Percentiles rank a stretch among this genome's conserved stretches.
These are phyloP conservation scores for Esox masquinongy DNA, from an alignment of 2,797 vertebrate genomes.

Conservation along the genomic window DNA sequence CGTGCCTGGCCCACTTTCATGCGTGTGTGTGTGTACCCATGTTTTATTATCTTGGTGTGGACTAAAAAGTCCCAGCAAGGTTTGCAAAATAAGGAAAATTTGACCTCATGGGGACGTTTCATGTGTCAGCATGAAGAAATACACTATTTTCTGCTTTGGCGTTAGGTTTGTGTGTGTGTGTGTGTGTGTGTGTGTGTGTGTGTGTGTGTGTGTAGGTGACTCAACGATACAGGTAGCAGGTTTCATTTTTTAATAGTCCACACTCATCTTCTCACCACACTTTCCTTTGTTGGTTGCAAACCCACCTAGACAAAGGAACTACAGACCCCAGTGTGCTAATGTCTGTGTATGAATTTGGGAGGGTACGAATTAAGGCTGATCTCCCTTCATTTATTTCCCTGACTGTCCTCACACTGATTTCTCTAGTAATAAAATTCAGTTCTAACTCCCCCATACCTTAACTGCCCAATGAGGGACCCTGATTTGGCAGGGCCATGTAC, in stretches of 20 bases:
- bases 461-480: slow-evolving; percentile 72
- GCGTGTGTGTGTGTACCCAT: background rate
- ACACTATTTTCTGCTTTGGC: too few species aligned
- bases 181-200: background rate
- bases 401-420: slow-evolving; percentile 77
- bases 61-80: too few species aligned
- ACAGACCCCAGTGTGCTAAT: slow-evolving; percentile 61
- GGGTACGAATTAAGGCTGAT: slow-evolving; percentile 57
- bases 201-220: background rate
- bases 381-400: slow-evolving; percentile 67
- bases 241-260: slow-evolving; percentile 26
- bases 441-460: slow-evolving; percentile 67
- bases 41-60: too few species aligned
- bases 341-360: slow-evolving; percentile 59
- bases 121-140: too few species aligned
- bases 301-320: slow-evolving; percentile 58
- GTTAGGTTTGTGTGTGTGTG: background rate
- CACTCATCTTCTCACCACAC: slow-evolving; percentile 47
- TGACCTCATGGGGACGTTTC: too few species aligned
- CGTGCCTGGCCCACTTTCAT: background rate
- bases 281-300: slow-evolving; percentile 54
- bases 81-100: too few species aligned
- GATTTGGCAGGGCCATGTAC: slow-evolving; percentile 65
- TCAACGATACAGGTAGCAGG: background rate
- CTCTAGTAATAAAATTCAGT: slow-evolving; percentile 74